These are phyloP conservation scores for Pteropus alecto DNA, from an alignment of 2,113 vertebrate species.

Conservation along the genomic window DNA sequence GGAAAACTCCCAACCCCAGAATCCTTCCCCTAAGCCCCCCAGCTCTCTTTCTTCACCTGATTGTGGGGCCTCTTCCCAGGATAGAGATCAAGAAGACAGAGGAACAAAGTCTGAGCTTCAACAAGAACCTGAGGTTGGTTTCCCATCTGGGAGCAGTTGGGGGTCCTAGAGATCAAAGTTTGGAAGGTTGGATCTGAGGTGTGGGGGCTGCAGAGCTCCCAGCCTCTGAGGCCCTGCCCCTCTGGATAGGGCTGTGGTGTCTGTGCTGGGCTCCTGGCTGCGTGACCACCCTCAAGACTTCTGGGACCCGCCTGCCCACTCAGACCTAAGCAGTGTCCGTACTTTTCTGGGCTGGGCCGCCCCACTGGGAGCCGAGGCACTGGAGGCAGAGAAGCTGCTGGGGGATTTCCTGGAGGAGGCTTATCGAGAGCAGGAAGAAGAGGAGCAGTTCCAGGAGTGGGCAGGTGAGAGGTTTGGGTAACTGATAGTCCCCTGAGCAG, in stretches of 20 bases:
- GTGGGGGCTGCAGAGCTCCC: neutral
- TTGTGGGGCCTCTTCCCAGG: slow-evolving; percentile 18
- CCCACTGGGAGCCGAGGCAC: slow-evolving; percentile 77
- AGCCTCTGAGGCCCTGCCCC: neutral
- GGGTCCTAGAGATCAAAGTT: neutral
- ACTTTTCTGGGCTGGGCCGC: slow-evolving; percentile 81
- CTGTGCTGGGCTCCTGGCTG: slow-evolving; percentile 88
- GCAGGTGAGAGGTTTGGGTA: slow-evolving; percentile 25
- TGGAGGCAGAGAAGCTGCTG: slow-evolving; percentile 82
- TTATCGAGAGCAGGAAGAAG: slow-evolving; percentile 32
- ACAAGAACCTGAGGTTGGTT: slow-evolving; percentile 63
- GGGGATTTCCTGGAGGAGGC: slow-evolving; percentile 79
- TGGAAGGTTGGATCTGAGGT: neutral
- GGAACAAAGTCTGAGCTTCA: neutral
- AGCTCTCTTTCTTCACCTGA: neutral
- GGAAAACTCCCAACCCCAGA: neutral
- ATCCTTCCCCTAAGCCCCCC: neutral
- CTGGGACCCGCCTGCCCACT: slow-evolving; percentile 84
- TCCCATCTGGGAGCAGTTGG: neutral
- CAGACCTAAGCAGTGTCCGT: slow-evolving; percentile 77
- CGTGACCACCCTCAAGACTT: slow-evolving; percentile 89
- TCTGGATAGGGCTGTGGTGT: slow-evolving; percentile 75
- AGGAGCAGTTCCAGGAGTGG: neutral
- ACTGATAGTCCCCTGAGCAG: neutral
- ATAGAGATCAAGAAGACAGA: neutral